Evolutionary conservation across 2,113 vertebrate genomes (phyloP).

Genomic region (Perca flavescens): DNA sequence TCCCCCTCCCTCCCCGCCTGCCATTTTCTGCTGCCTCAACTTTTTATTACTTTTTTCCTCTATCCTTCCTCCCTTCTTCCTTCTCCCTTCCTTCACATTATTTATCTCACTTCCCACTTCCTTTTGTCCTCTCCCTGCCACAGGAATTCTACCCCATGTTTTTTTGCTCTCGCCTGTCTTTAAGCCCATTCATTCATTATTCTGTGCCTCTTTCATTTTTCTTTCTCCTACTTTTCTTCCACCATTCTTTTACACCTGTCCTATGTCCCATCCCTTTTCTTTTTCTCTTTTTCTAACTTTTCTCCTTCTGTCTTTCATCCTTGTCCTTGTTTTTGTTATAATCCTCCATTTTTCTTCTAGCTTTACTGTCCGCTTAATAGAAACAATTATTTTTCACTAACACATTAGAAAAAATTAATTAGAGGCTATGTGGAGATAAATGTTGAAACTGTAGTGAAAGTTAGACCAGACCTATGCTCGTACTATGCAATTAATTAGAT

Average conservation of each 20-base stretch:
- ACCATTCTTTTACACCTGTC: not conserved
- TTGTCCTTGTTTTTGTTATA: not conserved
- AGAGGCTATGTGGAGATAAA: not conserved
- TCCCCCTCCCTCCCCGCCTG: not conserved
- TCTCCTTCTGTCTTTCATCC: not conserved
- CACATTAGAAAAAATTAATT: not conserved
- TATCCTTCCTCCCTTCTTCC: slow-evolving; percentile 3
- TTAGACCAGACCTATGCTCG: no score
- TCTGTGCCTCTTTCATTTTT: not conserved
- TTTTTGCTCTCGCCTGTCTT: not conserved
- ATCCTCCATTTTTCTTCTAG: not conserved
- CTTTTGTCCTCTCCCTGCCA: slow-evolving; percentile 2
- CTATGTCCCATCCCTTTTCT: not conserved
- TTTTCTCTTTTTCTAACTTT: not conserved
- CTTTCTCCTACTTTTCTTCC: not conserved
- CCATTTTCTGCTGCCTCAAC: slow-evolving; percentile 61
- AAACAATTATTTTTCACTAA: not conserved
- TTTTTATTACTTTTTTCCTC: slow-evolving; percentile 44
- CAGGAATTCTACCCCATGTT: not conserved
- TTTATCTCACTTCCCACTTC: not conserved
- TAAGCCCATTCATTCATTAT: not conserved
- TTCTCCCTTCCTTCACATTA: not conserved
- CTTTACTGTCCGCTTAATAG: not conserved
- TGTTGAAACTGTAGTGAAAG: not conserved
- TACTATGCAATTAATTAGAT: no score